Evolutionary conservation across 2,888 invertebrate species (phyloP).

Genomic region (Cheilosia urbana): DNA sequence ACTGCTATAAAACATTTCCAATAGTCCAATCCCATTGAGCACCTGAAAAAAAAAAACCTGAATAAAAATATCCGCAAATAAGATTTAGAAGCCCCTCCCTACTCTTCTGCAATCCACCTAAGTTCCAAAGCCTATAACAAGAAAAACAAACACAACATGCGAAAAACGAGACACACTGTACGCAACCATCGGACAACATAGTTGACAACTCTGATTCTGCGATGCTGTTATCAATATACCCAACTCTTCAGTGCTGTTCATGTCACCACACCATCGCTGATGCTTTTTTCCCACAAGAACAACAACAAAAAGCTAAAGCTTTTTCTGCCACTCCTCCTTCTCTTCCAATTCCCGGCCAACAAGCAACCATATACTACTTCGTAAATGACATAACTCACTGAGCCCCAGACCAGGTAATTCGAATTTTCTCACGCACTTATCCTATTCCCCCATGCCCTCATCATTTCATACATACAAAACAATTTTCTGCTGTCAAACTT

Average conservation of each 20-base stretch:
- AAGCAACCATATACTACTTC: slow-evolving; percentile 22
- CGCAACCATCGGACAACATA: slow-evolving; percentile 4
- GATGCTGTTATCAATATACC: slow-evolving; percentile 40
- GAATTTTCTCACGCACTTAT: slow-evolving; percentile 73
- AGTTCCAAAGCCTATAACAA: neutral
- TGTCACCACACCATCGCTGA: slow-evolving; percentile 21
- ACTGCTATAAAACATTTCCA: no score
- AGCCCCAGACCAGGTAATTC: slow-evolving; percentile 63
- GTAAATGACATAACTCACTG: slow-evolving; percentile 62
- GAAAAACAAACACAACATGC: slow-evolving; percentile 3
- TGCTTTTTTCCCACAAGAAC: slow-evolving; percentile 40
- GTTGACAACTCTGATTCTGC: slow-evolving; percentile 14
- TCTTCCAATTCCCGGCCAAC: slow-evolving; percentile 13
- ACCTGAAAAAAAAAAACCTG: no score
- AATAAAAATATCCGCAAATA: no score
- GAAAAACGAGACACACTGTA: slow-evolving; percentile 1
- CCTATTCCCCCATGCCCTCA: slow-evolving; percentile 41
- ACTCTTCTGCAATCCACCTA: neutral
- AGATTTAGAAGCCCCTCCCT: neutral
- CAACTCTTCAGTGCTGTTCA: slow-evolving; percentile 32
- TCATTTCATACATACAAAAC: slow-evolving; percentile 40
- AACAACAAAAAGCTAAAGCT: slow-evolving; percentile 56
- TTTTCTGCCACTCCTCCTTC: slow-evolving; percentile 42
- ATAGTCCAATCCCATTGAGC: no score
- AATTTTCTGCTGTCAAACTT: slow-evolving; percentile 66